Percentiles rank a stretch among this genome's conserved stretches.
These are phyloP conservation scores for Phoebastria nigripes DNA, from an alignment of 2,797 vertebrate species.

Conservation along the genomic window DNA sequence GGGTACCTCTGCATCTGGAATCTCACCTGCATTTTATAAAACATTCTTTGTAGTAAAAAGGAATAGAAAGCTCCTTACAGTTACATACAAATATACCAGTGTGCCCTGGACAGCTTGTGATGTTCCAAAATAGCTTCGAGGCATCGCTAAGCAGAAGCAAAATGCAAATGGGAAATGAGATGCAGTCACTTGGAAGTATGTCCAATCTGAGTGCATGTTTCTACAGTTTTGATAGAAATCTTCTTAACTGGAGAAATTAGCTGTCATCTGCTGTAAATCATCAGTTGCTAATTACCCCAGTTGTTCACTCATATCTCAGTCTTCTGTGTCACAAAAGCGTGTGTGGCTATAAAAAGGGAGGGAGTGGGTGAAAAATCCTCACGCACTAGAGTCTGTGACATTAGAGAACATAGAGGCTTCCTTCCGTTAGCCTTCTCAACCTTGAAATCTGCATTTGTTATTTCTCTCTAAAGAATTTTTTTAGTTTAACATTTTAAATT, in stretches of 20 bases:
- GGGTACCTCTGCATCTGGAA: neutral
- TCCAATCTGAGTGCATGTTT: neutral
- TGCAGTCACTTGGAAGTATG: slow-evolving; percentile 27
- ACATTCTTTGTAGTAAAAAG: neutral
- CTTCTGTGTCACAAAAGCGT: neutral
- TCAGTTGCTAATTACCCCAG: slow-evolving; percentile 3
- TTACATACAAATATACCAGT: neutral
- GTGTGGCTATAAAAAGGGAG: neutral
- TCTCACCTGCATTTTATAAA: neutral
- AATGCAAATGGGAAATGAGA: slow-evolving; percentile 13
- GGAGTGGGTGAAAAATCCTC: neutral
- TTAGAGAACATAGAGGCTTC: neutral
- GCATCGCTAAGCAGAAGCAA: slow-evolving; percentile 1
- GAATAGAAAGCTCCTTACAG: neutral
- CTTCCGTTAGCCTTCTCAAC: neutral
- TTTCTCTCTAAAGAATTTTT: neutral
- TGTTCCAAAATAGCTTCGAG: neutral
- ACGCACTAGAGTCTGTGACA: neutral
- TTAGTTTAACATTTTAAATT: neutral
- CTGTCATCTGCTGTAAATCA: slow-evolving; percentile 52
- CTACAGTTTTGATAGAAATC: slow-evolving; percentile 34
- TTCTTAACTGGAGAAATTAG: slow-evolving; percentile 47
- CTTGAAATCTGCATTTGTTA: neutral
- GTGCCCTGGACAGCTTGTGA: neutral
- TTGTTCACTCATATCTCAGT: neutral